Evolutionary conservation across 2,113 vertebrate species (phyloP).

Genomic region (Cynoglossus semilaevis): DNA sequence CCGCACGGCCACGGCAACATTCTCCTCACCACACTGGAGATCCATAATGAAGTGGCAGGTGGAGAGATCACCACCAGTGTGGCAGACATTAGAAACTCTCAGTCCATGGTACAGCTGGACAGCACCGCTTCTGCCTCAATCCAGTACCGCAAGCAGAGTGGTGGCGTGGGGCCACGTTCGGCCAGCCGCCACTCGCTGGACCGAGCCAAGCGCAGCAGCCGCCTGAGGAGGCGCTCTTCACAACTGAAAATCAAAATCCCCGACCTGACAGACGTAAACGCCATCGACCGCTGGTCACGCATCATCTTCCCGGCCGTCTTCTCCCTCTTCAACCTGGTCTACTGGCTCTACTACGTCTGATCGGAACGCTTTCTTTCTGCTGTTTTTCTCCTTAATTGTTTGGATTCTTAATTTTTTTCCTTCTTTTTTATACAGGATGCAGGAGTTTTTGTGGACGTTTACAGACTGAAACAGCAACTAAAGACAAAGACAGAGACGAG

Average conservation of each 20-base stretch:
- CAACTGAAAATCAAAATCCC: conserved; percentile 97
- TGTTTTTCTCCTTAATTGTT: conserved; percentile 22
- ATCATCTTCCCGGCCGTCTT: conserved; percentile 95
- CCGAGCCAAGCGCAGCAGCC: conserved; percentile 81
- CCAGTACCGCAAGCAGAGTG: conserved; percentile 92
- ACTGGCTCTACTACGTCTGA: conserved; percentile 98
- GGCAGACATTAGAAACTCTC: conserved; percentile 88
- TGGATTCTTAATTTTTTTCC: conserved; percentile 36
- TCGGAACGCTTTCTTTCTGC: conserved; percentile 45
- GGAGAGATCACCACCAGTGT: conserved; percentile 85
- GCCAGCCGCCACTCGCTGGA: conserved; percentile 83
- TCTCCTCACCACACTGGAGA: conserved; percentile 88
- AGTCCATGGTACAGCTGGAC: conserved; percentile 87
- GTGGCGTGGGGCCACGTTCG: conserved; percentile 68
- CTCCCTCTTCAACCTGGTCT: conserved; percentile 94
- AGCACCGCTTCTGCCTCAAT: conserved; percentile 82
- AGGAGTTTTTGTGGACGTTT: conserved; percentile 21
- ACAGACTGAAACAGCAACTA: conserved; percentile 51
- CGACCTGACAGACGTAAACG: conserved; percentile 93
- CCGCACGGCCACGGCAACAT: conserved; percentile 85
- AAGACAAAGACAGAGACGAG: conserved; percentile 41
- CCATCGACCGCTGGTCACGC: conserved; percentile 95
- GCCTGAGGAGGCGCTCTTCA: conserved; percentile 88
- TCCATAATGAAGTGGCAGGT: conserved; percentile 88
- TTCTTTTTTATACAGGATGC: conserved; percentile 59